phyloP scores from a whole-genome alignment of 2,797 vertebrate genomes.

The Coranthus polyacanthus region DNA sequence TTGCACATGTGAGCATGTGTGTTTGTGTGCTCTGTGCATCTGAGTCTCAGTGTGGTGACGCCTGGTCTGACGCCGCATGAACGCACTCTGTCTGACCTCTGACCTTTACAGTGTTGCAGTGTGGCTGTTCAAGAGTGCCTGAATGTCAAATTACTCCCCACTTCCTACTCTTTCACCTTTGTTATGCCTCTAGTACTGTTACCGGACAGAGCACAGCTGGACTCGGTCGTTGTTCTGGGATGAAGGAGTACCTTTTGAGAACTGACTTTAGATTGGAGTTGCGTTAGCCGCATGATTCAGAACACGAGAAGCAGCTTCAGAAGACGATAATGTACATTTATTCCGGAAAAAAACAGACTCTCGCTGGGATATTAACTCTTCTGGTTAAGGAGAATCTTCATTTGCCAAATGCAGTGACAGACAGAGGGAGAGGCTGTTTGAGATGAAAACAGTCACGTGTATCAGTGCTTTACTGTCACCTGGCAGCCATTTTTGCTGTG shows the following conservation, averaged over 20 bases:
- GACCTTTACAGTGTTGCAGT: constrained; percentile 71
- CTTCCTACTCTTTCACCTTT: constrained; percentile 20
- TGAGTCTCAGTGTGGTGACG: constrained; percentile 68
- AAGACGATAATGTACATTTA: constrained; percentile 53
- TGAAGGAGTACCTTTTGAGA: constrained; percentile 18
- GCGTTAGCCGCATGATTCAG: constrained; percentile 38
- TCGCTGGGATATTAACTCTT: constrained; percentile 27
- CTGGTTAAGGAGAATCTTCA: constrained; percentile 37
- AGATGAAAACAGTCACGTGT: constrained; percentile 48
- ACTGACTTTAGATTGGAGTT: constrained; percentile 20
- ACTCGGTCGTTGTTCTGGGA: constrained; percentile 31
- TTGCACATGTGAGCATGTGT: constrained; percentile 17
- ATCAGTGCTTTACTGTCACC: constrained; percentile 68
- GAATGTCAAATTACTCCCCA: constrained; percentile 65
- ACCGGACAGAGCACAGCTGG: constrained; percentile 51
- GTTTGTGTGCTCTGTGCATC: constrained; percentile 48
- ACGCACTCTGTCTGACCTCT: constrained; percentile 68
- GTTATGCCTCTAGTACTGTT: constrained; percentile 55
- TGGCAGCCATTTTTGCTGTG: constrained; percentile 67
- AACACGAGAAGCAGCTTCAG: constrained; percentile 40
- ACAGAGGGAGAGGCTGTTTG: constrained; percentile 44
- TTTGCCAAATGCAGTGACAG: constrained; percentile 61
- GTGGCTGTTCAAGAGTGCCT: constrained; percentile 72
- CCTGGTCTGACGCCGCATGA: constrained; percentile 68
- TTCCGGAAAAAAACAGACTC: constrained; percentile 40